Evolutionary conservation across 1,140 invertebrate genomes (phyloP), one percentile per base, ranked within the genome.

Genomic region (Brachionus sp.): DNA sequence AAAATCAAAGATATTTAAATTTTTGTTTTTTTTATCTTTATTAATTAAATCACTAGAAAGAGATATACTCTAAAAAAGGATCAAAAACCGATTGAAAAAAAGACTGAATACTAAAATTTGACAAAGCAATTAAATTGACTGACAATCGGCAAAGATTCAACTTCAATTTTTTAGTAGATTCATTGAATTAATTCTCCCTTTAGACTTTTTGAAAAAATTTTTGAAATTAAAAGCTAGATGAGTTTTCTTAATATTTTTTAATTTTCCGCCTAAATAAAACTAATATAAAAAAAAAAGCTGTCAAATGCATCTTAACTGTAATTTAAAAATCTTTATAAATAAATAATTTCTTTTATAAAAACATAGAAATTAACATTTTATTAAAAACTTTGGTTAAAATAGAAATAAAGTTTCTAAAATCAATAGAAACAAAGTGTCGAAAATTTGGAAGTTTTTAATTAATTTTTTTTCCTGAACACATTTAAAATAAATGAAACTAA

Each of bases 401-500:
- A 57, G 19, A 57, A 7, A 19, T 19, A 16, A n/a, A 19, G n/a
- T 57, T 57, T 66, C 64, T 33, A 33, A 66, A 66, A 66, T 66
- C 64, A 66, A 37, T 66, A 66, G 64, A 66, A 66, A 66, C 29
- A 66, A 66, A 33, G 25, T 66, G 64, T 66, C 64, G 33, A 12
- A 66, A 66, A 66, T 29, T 66, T 66, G 13, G 64, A 66, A 66
- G 25, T 37, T 66, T 66, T 66, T 37, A 66, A 66, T 66, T 66
- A 66, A 66, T 66, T 66, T 66, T 66, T 33, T 66, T 37, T 37
- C 33, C 64, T 33, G 33, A 66, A 35, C 25, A 66, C 25, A 12
- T 66, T 66, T 12, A 66, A 66, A 66, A 66, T 29, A 33, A 66
- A 19, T 57, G 16, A 57, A 57, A 57, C 50, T 57, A 25, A 57